Evolutionary conservation across 2,113 vertebrate genomes (phyloP).

Genomic region (Forbesichthys agassizii): DNA sequence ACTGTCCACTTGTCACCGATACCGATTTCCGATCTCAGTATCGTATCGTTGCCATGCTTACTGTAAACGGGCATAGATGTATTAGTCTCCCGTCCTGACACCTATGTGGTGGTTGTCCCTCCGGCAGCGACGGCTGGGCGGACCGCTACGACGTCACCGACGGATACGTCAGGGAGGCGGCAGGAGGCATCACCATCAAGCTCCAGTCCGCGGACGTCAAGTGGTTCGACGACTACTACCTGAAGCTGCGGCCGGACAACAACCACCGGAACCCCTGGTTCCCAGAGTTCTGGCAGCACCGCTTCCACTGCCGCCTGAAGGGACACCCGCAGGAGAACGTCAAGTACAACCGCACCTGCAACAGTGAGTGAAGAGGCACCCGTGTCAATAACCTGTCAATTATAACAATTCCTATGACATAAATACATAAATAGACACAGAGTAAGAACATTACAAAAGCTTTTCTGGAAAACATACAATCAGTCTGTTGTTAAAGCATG

Average conservation of each 20-base stretch:
- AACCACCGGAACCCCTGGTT: slow-evolving; percentile 97
- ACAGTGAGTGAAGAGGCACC: slow-evolving; percentile 79
- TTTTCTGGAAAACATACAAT: slow-evolving; percentile 81
- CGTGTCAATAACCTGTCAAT: neutral
- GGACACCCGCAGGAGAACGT: slow-evolving; percentile 89
- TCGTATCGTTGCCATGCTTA: neutral
- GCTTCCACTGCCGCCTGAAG: slow-evolving; percentile 91
- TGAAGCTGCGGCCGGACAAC: slow-evolving; percentile 92
- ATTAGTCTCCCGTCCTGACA: slow-evolving; percentile 3
- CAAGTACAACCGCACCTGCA: slow-evolving; percentile 94
- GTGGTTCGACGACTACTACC: slow-evolving; percentile 99
- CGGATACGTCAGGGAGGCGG: slow-evolving; percentile 90
- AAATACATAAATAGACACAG: slow-evolving; percentile 58
- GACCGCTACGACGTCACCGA: slow-evolving; percentile 97
- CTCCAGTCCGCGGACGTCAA: slow-evolving; percentile 97
- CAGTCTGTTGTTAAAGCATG: too few species aligned
- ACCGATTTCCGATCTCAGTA: too few species aligned
- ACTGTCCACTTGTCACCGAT: too few species aligned
- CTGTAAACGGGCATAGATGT: neutral
- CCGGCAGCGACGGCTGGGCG: slow-evolving; percentile 93
- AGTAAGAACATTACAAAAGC: too few species aligned
- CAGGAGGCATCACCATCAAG: slow-evolving; percentile 97
- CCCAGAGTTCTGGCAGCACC: slow-evolving; percentile 96
- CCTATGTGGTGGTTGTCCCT: slow-evolving; percentile 8
- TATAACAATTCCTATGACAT: neutral